Evolutionary conservation across 2,797 vertebrate genomes (phyloP).

Genomic region (Ctenochaetus hawaiiensis): DNA sequence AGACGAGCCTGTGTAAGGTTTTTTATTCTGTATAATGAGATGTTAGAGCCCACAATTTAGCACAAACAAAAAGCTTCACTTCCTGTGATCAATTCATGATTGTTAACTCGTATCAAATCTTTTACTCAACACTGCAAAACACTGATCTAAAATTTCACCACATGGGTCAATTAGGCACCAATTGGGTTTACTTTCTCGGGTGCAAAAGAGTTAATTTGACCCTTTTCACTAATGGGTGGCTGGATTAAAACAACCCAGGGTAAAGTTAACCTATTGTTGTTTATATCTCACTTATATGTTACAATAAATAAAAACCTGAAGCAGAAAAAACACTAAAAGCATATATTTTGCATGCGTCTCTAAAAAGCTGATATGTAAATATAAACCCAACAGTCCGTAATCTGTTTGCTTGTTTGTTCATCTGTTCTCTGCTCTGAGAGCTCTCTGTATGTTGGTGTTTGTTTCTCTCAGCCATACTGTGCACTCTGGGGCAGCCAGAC

Average conservation of each 20-base stretch:
- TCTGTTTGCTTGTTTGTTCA: slow-evolving; percentile 59
- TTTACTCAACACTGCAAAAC: not conserved
- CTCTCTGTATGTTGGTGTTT: slow-evolving; percentile 48
- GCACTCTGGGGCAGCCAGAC: slow-evolving; percentile 55
- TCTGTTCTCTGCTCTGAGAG: slow-evolving; percentile 50
- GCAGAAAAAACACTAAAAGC: not conserved
- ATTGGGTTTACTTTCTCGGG: no score
- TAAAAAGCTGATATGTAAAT: not conserved
- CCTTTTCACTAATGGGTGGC: not conserved
- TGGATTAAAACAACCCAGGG: not conserved
- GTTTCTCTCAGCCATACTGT: slow-evolving; percentile 50
- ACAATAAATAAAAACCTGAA: not conserved
- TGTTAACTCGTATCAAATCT: not conserved
- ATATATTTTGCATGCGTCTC: slow-evolving; percentile 1
- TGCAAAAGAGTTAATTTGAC: not conserved
- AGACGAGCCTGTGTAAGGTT: not conserved
- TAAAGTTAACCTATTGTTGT: not conserved
- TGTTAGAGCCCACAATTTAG: not conserved
- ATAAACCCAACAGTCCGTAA: slow-evolving; percentile 28
- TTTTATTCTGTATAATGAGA: not conserved
- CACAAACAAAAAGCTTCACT: not conserved
- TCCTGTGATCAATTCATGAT: not conserved
- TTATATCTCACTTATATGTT: not conserved
- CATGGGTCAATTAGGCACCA: not conserved
- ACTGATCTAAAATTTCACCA: not conserved